These are phyloP conservation scores for Uropetala carovei DNA, from an alignment of 2,888 invertebrate genomes.

Conservation along the genomic window DNA sequence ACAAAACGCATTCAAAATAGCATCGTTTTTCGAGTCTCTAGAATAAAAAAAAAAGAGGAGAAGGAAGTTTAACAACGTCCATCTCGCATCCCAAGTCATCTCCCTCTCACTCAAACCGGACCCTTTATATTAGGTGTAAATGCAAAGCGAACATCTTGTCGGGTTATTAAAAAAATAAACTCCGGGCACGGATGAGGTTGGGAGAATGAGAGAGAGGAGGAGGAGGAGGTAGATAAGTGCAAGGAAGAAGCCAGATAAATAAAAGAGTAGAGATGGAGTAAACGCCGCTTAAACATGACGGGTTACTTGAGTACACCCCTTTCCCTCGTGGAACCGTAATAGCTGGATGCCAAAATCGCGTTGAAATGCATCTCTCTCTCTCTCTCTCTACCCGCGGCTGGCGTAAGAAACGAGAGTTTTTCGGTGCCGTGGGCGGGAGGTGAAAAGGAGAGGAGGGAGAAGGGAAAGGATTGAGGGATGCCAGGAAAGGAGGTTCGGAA, in stretches of 20 bases:
- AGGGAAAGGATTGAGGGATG: too few relatives aligned
- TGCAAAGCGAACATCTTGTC: conserved; percentile 35
- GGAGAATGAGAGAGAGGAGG: not conserved
- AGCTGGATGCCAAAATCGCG: not conserved
- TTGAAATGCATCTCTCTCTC: too few relatives aligned
- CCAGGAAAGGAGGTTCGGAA: not conserved
- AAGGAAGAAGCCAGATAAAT: not conserved
- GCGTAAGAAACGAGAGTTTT: not conserved
- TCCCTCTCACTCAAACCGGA: not conserved
- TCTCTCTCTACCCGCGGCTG: too few relatives aligned
- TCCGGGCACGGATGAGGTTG: not conserved
- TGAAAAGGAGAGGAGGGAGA: not conserved
- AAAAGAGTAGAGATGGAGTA: not conserved
- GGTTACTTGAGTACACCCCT: not conserved
- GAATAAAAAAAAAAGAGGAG: not conserved
- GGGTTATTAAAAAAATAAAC: not conserved
- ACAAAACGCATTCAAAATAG: conserved; percentile 25
- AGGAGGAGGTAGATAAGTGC: not conserved
- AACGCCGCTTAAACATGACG: not conserved
- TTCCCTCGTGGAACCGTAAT: not conserved
- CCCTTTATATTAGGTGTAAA: conserved; percentile 44
- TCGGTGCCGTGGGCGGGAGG: not conserved
- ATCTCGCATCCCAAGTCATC: not conserved
- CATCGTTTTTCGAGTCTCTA: not conserved
- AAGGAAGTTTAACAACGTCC: conserved; percentile 25